Percentiles rank a stretch among this genome's conserved stretches.
These are phyloP conservation scores for Micrasema longulum DNA, from an alignment of 1,140 invertebrate species.

Conservation along the genomic window DNA sequence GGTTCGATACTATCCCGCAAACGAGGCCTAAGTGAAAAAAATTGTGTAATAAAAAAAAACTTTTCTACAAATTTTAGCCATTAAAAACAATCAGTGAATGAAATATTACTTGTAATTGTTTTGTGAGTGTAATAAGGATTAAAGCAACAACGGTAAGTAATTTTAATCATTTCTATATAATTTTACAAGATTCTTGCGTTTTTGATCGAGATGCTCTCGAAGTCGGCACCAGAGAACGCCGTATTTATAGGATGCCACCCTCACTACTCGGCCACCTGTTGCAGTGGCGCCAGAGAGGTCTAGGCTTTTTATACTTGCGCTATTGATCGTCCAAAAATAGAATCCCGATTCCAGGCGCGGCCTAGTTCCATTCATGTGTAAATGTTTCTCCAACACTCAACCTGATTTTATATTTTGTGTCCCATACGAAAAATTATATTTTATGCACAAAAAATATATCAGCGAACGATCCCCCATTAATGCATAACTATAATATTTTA, in stretches of 20 bases:
- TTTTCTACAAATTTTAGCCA: conserved; percentile 16
- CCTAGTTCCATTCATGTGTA: conserved; percentile 47
- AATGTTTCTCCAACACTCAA: conserved; percentile 1
- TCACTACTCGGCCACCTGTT: conserved; percentile 47
- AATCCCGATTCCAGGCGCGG: conserved; percentile 44
- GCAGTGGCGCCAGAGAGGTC: conserved; percentile 49
- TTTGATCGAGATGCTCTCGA: not conserved
- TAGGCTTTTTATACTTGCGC: conserved; percentile 49
- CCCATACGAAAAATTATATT: too few relatives aligned
- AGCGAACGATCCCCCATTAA: too few relatives aligned
- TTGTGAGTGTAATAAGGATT: not conserved
- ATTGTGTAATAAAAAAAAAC: conserved; percentile 19
- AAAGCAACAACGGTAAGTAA: not conserved
- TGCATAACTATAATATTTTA: too few relatives aligned
- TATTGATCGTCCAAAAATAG: conserved; percentile 55
- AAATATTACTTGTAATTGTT: conserved; percentile 7
- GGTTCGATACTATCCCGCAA: not conserved
- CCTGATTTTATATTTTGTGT: too few relatives aligned
- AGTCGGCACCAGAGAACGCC: not conserved
- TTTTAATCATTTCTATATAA: not conserved
- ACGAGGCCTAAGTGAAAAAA: conserved; percentile 15
- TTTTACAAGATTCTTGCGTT: not conserved
- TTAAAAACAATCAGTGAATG: conserved; percentile 9
- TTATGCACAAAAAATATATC: too few relatives aligned
- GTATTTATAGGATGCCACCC: conserved; percentile 4